phyloP scores from a whole-genome alignment of 2,113 vertebrate genomes.

The Melanotaenia duboulayi region DNA sequence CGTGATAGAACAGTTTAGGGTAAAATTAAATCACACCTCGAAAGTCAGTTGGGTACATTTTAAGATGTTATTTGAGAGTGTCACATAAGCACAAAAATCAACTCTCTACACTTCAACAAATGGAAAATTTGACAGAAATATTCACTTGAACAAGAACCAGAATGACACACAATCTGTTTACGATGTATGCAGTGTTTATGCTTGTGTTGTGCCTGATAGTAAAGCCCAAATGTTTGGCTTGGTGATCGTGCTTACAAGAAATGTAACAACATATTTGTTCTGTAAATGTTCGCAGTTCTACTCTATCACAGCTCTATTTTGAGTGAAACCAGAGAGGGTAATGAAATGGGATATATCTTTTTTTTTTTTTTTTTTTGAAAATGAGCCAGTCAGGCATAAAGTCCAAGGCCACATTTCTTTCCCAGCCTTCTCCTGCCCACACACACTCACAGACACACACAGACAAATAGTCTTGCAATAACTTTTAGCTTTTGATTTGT shows the following conservation, averaged over 20 bases:
- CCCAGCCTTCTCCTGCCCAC: constrained; percentile 52
- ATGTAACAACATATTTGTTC: constrained; percentile 24
- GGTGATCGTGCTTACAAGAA: constrained; percentile 15
- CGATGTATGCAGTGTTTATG: neutral
- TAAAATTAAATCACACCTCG: constrained; percentile 56
- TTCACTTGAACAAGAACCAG: constrained; percentile 7
- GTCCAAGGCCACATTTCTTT: constrained; percentile 73
- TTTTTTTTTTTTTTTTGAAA: constrained; percentile 52
- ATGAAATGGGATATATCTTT: constrained; percentile 66
- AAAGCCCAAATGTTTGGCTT: neutral
- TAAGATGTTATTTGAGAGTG: constrained; percentile 3
- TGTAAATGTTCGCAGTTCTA: constrained; percentile 30
- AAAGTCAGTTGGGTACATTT: constrained; percentile 30
- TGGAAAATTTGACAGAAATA: constrained; percentile 11
- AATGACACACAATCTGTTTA: neutral
- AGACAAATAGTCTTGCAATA: constrained; percentile 31
- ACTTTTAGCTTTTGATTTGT: constrained; percentile 40
- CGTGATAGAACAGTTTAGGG: constrained; percentile 34
- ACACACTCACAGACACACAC: constrained; percentile 18
- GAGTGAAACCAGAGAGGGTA: constrained; percentile 61
- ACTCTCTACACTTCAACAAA: constrained; percentile 21
- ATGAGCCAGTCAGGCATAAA: constrained; percentile 65
- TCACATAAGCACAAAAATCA: constrained; percentile 29
- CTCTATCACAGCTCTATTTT: constrained; percentile 48
- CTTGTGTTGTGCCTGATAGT: constrained; percentile 2